These are phyloP conservation scores for Erebia palarica DNA, from an alignment of 2,888 invertebrate genomes.

Conservation along the genomic window DNA sequence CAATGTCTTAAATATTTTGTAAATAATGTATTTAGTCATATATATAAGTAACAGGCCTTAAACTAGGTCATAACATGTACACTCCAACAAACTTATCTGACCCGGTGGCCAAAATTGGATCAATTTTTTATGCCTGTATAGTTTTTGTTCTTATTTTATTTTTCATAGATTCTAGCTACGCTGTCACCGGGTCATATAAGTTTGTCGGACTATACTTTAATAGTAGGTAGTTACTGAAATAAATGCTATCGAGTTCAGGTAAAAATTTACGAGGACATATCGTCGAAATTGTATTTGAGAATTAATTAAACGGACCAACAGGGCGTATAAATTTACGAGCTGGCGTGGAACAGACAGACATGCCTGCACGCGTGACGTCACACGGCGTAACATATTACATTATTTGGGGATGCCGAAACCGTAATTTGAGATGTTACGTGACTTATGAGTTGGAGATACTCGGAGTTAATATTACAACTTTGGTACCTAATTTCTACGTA, in stretches of 20 bases:
- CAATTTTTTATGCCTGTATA: no score
- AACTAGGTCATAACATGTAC: background rate
- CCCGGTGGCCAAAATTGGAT: no score
- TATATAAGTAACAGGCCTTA: background rate
- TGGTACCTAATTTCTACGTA: background rate
- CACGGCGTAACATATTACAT: slow-evolving; percentile 64
- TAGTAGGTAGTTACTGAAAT: background rate
- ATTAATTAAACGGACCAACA: slow-evolving; percentile 78
- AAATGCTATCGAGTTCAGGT: slow-evolving; percentile 7
- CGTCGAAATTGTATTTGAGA: slow-evolving; percentile 60
- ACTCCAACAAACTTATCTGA: no score
- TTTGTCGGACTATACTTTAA: no score
- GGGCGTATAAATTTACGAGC: slow-evolving; percentile 72
- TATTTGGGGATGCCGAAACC: slow-evolving; percentile 55
- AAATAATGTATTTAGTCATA: no score
- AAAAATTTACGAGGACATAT: slow-evolving; percentile 28
- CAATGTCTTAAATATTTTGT: no score
- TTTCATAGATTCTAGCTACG: no score
- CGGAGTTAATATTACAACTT: background rate
- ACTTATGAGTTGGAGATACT: slow-evolving; percentile 24
- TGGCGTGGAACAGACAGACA: slow-evolving; percentile 53
- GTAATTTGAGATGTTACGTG: slow-evolving; percentile 36
- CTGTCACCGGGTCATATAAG: no score
- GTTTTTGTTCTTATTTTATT: no score
- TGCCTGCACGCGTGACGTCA: slow-evolving; percentile 69